phyloP scores from a whole-genome alignment of 1,140 invertebrate species.

The Hermatobates lingyangjiaoensis region DNA sequence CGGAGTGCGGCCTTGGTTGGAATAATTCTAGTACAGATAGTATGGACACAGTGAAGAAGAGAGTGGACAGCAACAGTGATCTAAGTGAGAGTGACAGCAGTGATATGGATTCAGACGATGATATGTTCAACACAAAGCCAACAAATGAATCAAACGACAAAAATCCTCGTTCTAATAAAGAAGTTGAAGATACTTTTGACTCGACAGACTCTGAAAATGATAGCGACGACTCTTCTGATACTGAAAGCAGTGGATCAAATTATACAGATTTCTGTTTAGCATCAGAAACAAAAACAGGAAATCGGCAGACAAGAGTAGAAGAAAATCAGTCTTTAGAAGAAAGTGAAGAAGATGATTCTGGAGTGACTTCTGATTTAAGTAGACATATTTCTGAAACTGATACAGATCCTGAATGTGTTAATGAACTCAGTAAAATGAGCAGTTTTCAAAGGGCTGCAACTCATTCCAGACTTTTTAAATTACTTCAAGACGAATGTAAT shows the following conservation, averaged over 20 bases:
- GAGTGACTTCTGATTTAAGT: slow-evolving; percentile 48
- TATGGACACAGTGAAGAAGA: slow-evolving; percentile 15
- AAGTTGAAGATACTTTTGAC: slow-evolving; percentile 2
- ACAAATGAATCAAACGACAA: neutral
- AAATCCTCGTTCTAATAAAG: too few relatives aligned
- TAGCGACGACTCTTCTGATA: slow-evolving; percentile 3
- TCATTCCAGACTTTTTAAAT: slow-evolving; percentile 45
- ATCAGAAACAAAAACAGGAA: slow-evolving; percentile 3
- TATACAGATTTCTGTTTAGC: neutral
- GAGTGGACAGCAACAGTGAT: slow-evolving; percentile 7
- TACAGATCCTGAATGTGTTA: slow-evolving; percentile 35
- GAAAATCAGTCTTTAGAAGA: slow-evolving; percentile 27
- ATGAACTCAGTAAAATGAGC: slow-evolving; percentile 32
- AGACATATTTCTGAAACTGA: slow-evolving; percentile 44
- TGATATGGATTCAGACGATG: slow-evolving; percentile 16
- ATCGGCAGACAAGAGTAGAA: slow-evolving; percentile 12
- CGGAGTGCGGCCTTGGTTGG: too few relatives aligned
- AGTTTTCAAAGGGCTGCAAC: slow-evolving; percentile 47
- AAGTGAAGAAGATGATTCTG: slow-evolving; percentile 47
- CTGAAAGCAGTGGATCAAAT: neutral
- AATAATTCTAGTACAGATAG: too few relatives aligned
- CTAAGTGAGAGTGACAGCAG: slow-evolving; percentile 4
- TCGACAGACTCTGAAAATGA: slow-evolving; percentile 7
- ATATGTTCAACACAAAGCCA: slow-evolving; percentile 5
- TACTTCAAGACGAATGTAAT: slow-evolving; percentile 37